A percentile compares a stretch with the other conserved stretches of the same genome.
These are phyloP conservation scores for Malurus alboscapulatus DNA, from an alignment of 2,113 vertebrate species.

Conservation along the genomic window DNA sequence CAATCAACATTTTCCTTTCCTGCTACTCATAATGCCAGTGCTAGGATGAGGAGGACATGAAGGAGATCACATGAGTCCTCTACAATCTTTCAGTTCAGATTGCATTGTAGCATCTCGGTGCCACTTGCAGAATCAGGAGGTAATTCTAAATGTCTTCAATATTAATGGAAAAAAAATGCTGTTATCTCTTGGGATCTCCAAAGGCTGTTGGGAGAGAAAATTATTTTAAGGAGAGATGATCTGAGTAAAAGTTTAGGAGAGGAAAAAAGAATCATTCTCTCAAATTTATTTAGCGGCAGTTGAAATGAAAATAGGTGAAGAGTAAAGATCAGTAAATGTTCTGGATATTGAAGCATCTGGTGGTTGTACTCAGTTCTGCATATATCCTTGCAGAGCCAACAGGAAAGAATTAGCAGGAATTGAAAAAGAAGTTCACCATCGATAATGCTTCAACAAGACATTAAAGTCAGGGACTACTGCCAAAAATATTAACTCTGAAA, in stretches of 20 bases:
- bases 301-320: neutral
- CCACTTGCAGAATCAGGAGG: neutral
- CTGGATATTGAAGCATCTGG: neutral
- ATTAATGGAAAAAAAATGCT: neutral
- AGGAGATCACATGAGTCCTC: neutral
- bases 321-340: neutral
- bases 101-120: neutral
- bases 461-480: neutral
- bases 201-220: neutral
- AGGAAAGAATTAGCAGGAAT: neutral
- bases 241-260: neutral
- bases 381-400: neutral
- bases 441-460: accelerated
- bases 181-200: neutral
- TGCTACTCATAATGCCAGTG: neutral
- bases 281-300: neutral
- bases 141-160: neutral
- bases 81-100: neutral
- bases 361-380: neutral
- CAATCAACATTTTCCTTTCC: neutral
- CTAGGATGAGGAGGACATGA: neutral
- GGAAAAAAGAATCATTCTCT: neutral
- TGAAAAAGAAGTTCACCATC: neutral
- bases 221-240: neutral
- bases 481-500: neutral